Percentiles rank a stretch among this genome's conserved stretches.
Evolutionary conservation across 1,140 invertebrate species (phyloP).

Genomic region (Tetraneura akinire): DNA sequence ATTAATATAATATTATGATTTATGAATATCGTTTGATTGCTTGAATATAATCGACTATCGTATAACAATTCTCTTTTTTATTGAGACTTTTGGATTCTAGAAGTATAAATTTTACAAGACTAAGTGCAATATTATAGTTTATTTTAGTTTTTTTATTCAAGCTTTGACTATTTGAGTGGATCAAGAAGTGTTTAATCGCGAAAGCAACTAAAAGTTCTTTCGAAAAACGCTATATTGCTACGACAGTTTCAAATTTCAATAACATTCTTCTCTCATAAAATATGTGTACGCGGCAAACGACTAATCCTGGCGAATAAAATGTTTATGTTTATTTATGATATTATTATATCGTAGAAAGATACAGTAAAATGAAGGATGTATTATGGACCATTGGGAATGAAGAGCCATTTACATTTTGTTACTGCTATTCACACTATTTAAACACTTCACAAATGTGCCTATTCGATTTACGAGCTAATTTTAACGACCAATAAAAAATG

Average conservation of each 20-base stretch:
- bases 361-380: conserved; percentile 1
- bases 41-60: no score
- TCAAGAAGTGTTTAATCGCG: not conserved
- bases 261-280: not conserved
- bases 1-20: no score
- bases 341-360: conserved; percentile 9
- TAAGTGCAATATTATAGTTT: not conserved
- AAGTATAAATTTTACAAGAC: not conserved
- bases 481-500: not conserved
- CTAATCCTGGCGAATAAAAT: conserved; percentile 12
- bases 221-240: no score
- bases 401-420: conserved; percentile 14
- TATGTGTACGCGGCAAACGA: not conserved
- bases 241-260: not conserved
- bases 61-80: no score
- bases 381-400: not conserved
- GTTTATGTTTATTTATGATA: conserved; percentile 23
- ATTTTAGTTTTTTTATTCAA: not conserved
- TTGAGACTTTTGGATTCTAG: not conserved
- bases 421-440: not conserved
- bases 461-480: conserved; percentile 13
- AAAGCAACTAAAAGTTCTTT: not conserved
- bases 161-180: no score
- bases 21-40: no score
- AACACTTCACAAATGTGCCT: not conserved